Evolutionary conservation across 2,797 vertebrate genomes (phyloP).

Genomic region (Erithacus rubecula): DNA sequence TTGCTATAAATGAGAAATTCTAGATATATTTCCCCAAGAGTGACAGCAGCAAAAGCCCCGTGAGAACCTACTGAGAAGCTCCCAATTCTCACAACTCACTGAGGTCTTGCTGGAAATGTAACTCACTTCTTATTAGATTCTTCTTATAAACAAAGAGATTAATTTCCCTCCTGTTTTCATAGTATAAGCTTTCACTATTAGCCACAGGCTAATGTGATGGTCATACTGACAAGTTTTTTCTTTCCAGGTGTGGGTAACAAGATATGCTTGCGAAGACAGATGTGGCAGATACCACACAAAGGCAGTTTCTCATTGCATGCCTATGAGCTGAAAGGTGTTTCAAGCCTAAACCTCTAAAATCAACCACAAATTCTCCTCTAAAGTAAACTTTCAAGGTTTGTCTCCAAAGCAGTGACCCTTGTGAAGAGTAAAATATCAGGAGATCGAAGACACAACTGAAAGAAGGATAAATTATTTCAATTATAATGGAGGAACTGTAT

Average conservation of each 20-base stretch:
- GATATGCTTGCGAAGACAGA: not conserved
- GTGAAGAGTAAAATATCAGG: not conserved
- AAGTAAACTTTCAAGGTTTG: not conserved
- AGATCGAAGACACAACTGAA: not conserved
- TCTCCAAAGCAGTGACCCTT: not conserved
- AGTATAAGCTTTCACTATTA: not conserved
- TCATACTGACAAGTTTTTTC: not conserved
- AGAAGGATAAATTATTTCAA: not conserved
- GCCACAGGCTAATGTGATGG: not conserved
- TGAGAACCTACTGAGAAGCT: not conserved
- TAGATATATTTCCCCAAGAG: not conserved
- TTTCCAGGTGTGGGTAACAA: not conserved
- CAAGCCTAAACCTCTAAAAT: not conserved
- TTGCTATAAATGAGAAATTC: not conserved
- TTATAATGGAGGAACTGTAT: not conserved
- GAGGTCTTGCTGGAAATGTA: not conserved
- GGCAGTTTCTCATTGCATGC: not conserved
- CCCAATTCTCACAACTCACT: not conserved
- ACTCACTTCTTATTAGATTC: not conserved
- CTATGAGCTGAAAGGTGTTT: not conserved
- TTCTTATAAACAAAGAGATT: not conserved
- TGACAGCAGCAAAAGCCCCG: not conserved
- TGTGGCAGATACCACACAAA: not conserved
- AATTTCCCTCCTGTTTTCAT: not conserved
- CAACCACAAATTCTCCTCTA: not conserved